Evolutionary conservation across 2,888 invertebrate genomes (phyloP).

Genomic region (Amblyteles armatorius): DNA sequence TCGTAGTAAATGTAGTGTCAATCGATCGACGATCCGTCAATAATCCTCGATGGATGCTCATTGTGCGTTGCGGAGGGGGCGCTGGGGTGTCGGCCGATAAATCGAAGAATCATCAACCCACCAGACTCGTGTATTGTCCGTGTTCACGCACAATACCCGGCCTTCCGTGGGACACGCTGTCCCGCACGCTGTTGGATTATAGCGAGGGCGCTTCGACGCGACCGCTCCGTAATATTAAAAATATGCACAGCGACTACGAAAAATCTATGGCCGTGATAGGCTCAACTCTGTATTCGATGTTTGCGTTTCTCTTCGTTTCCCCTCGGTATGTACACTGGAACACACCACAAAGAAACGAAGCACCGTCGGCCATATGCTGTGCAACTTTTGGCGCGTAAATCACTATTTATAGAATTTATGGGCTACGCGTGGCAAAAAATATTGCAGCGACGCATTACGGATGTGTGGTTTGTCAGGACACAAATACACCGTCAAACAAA

Average conservation of each 20-base stretch:
- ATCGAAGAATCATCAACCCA: constrained; percentile 47
- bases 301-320: constrained; percentile 40
- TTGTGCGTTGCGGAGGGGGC: constrained; percentile 24
- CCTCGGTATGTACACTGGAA: neutral
- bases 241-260: constrained; percentile 49
- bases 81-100: constrained; percentile 36
- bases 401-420: constrained; percentile 1
- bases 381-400: constrained; percentile 21
- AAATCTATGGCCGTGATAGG: constrained; percentile 19
- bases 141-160: neutral
- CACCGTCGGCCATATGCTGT: constrained; percentile 53
- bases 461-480: neutral
- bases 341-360: constrained; percentile 38
- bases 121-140: constrained; percentile 41
- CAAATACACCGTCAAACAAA: neutral
- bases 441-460: neutral
- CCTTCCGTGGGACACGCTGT: neutral
- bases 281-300: constrained; percentile 19
- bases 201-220: neutral
- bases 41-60: constrained; percentile 28
- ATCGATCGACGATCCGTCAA: constrained; percentile 53
- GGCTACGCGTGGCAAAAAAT: neutral
- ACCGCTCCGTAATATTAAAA: constrained; percentile 39
- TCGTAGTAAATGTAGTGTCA: constrained; percentile 21
- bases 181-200: neutral